These are phyloP conservation scores for Urosaurus nigricauda DNA, from an alignment of 2,797 vertebrate genomes.

Conservation along the genomic window DNA sequence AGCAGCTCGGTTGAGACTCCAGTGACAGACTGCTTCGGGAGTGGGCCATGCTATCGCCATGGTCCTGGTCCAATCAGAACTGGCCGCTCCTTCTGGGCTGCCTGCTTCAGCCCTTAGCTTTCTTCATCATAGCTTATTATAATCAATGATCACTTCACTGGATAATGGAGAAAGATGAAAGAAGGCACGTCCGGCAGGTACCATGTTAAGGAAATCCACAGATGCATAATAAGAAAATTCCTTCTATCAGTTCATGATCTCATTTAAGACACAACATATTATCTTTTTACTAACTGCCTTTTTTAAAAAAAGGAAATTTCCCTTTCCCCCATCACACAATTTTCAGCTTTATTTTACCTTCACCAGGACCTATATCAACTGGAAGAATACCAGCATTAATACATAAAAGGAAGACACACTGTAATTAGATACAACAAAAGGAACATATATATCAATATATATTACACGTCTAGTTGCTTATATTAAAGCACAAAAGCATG, in stretches of 20 bases:
- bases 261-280: slow-evolving; percentile 26
- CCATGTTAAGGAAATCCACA: neutral
- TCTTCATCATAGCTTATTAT: neutral
- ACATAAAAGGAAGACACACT: slow-evolving; percentile 84
- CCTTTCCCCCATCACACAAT: slow-evolving; percentile 70
- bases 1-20: no score
- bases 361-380: slow-evolving; percentile 89
- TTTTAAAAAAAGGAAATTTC: slow-evolving; percentile 59
- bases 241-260: slow-evolving; percentile 29
- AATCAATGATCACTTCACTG: neutral
- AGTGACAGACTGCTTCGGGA: no score
- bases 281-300: slow-evolving; percentile 80
- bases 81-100: no score
- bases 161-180: neutral
- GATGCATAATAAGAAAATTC: slow-evolving; percentile 38
- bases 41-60: no score
- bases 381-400: slow-evolving; percentile 87
- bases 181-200: neutral
- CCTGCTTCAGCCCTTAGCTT: neutral
- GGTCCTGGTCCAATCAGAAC: no score
- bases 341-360: slow-evolving; percentile 88
- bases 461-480: slow-evolving; percentile 53
- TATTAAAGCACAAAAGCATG: slow-evolving; percentile 72
- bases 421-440: slow-evolving; percentile 80
- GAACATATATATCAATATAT: slow-evolving; percentile 56